These are phyloP conservation scores for Melanophora roralis DNA, from an alignment of 2,888 invertebrate species.

Conservation along the genomic window DNA sequence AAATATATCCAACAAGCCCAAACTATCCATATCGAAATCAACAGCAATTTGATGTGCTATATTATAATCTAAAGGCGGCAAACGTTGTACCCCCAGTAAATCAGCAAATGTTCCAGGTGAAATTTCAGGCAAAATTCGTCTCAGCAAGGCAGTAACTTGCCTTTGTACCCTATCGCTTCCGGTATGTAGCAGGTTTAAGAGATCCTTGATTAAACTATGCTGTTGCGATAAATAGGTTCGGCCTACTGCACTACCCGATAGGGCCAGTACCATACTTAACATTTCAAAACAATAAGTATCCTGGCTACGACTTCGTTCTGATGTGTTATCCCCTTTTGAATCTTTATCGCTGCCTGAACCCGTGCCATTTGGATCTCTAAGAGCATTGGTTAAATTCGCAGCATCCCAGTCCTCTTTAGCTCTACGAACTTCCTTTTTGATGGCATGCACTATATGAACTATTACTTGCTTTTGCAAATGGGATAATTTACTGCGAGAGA, in stretches of 20 bases:
- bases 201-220: constrained; percentile 88
- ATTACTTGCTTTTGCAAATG: constrained; percentile 96
- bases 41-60: constrained; percentile 80
- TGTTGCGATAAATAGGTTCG: constrained; percentile 94
- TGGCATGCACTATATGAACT: constrained; percentile 92
- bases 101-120: constrained; percentile 89
- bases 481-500: constrained; percentile 94
- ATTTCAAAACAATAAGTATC: constrained; percentile 99
- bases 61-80: constrained; percentile 87
- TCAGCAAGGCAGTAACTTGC: constrained; percentile 90
- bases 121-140: constrained; percentile 93
- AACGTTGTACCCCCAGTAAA: constrained; percentile 83
- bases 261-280: constrained; percentile 93
- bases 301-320: constrained; percentile 73
- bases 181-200: constrained; percentile 92
- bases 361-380: constrained; percentile 65
- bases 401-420: constrained; percentile 95
- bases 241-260: constrained; percentile 95
- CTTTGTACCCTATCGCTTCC: constrained; percentile 96
- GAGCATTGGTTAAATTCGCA: constrained; percentile 74
- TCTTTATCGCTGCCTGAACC: constrained; percentile 63
- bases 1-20: constrained; percentile 92
- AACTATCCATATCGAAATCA: constrained; percentile 79
- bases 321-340: constrained; percentile 69
- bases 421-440: constrained; percentile 90